phyloP scores from a whole-genome alignment of 2,888 invertebrate genomes.

The Lissocephala sabroskyi region DNA sequence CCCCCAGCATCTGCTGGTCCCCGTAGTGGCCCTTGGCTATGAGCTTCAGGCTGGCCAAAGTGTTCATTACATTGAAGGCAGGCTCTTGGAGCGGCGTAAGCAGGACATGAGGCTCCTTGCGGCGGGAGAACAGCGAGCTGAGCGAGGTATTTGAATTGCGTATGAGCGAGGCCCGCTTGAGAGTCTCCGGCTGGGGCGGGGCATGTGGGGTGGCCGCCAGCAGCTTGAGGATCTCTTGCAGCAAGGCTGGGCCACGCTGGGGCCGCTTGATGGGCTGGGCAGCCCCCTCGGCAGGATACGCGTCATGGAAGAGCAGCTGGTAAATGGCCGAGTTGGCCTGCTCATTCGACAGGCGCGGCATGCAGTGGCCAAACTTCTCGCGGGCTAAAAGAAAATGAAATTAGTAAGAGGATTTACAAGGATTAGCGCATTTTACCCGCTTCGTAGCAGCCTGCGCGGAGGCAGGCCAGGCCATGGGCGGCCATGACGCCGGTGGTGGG shows the following conservation, averaged over 20 bases:
- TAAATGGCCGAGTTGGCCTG: conserved; percentile 50
- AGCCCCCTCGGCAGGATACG: conserved; percentile 13
- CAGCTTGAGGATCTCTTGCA: conserved; percentile 81
- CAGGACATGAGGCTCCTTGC: conserved; percentile 74
- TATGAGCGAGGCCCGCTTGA: conserved; percentile 67
- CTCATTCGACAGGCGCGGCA: conserved; percentile 63
- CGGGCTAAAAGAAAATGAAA: conserved; percentile 48
- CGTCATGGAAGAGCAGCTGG: conserved; percentile 39
- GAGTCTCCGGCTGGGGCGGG: conserved; percentile 66
- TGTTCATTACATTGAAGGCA: conserved; percentile 77
- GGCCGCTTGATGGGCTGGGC: conserved; percentile 72
- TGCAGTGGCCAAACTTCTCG: conserved; percentile 70
- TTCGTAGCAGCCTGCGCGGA: conserved; percentile 84
- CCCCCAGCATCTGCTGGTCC: conserved; percentile 10
- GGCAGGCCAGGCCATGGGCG: conserved; percentile 89
- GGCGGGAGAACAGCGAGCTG: conserved; percentile 66
- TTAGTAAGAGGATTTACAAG: too few species aligned
- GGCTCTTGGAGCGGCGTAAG: conserved; percentile 75
- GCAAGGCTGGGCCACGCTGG: conserved; percentile 78
- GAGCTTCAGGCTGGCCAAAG: conserved; percentile 75
- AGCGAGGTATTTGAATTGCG: conserved; percentile 68
- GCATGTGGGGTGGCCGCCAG: conserved; percentile 74
- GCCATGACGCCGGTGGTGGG: conserved; percentile 86
- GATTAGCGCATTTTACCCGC: too few species aligned
- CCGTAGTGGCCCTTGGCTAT: conserved; percentile 75